Base-by-base conservation (phyloP, 1,140 invertebrate genomes). In the Heliconius himera region DNA sequence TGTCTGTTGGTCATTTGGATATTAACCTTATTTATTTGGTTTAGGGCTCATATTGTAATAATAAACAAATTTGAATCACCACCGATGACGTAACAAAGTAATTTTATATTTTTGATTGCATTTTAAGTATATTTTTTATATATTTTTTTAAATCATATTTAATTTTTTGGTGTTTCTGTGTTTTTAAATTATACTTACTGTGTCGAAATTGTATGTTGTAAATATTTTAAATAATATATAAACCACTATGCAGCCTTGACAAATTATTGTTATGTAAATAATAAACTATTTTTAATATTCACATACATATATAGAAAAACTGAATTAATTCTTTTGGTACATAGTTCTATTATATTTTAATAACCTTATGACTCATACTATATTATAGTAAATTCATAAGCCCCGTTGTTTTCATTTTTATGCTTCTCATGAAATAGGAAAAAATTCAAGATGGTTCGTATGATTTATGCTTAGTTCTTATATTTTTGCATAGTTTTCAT, bases 1-100 rank as follows among this genome's bases (percentile, higher is more conserved):
- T 2, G 9, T n/a, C 4, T 11, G 20, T 18, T 46, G 73, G 54
- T 54, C 82, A 74, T 79, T 81, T 84, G 60, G 87, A 83, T 77
- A 70, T 85, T 74, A 77, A 84, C 87, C 83, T 76, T 86, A 83
- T 71, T 51, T 73, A 13, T 8, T 22, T 54, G n/a, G 2, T 13
- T 54, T 82, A 80, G 81, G 73, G 79, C 49, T 78, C 54, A 78
- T 76, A 78, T 83, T 84, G 70, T 26, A 78, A 60, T 79, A 22
- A 54, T 20, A 20, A 5, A 51, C 6, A 70, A 36, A 70, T 74
- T 73, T 54, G 81, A 81, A 81, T 83, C 73, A 81, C 76, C 29
- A 29, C 11, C 38, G 84, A 83, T 85, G 84, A 85, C 81, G 84
- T 79, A 85, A 83, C 81, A 79, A 70, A 74, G 74, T 82, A 81